These are phyloP conservation scores for Drosophila melanosoma DNA, from an alignment of 2,888 invertebrate species.

Conservation along the genomic window DNA sequence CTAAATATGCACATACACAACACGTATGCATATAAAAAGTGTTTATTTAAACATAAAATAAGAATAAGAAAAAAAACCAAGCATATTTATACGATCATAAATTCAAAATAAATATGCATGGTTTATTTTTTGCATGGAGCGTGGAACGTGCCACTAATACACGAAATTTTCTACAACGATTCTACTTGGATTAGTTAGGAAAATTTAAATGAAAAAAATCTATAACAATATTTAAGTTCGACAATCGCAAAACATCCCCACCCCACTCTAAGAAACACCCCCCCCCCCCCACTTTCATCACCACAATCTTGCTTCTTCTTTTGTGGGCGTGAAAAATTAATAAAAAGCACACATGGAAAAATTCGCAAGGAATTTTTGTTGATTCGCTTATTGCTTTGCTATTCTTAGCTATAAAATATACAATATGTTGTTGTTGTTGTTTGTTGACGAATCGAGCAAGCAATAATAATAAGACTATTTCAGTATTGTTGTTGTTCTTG, in stretches of 20 bases:
- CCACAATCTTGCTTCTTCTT: background rate
- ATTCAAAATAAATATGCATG: constrained; percentile 1
- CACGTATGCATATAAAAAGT: constrained; percentile 8
- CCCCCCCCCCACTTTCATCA: background rate
- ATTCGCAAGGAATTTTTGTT: constrained; percentile 59
- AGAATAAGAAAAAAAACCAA: constrained; percentile 17
- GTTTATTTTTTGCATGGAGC: constrained; percentile 17
- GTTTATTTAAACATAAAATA: constrained; percentile 51
- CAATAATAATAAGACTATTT: constrained; percentile 40
- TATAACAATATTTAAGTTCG: too few relatives aligned
- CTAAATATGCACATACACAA: background rate
- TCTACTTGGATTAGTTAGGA: background rate
- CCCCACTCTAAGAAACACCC: background rate
- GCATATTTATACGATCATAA: background rate
- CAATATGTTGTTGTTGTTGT: constrained; percentile 4
- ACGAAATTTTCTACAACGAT: background rate
- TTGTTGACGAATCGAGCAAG: constrained; percentile 23
- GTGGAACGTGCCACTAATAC: constrained; percentile 4
- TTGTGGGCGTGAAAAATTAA: constrained; percentile 44
- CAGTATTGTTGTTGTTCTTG: constrained; percentile 5
- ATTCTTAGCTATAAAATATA: constrained; percentile 42
- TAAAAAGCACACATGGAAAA: constrained; percentile 47
- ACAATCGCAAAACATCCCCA: background rate
- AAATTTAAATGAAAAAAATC: background rate
- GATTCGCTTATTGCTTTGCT: constrained; percentile 25